Percentiles rank a stretch among this genome's conserved stretches.
These are phyloP conservation scores for Mormyrops attenuatus DNA, from an alignment of 2,797 vertebrate genomes.

Conservation along the genomic window DNA sequence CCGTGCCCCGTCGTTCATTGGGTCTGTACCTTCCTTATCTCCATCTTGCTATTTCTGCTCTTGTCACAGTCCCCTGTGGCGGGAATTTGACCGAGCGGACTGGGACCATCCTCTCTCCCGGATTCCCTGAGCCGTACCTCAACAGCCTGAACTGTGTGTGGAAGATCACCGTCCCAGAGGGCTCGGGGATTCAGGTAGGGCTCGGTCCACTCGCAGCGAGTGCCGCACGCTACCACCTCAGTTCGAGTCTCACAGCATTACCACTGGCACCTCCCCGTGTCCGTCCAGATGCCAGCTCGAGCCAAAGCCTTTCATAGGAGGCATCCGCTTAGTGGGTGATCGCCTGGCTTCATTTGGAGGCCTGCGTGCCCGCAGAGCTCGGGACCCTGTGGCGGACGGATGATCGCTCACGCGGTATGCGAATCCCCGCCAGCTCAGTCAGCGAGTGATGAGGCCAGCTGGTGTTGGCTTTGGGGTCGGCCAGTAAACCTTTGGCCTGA, in stretches of 20 bases:
- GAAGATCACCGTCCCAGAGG: constrained; percentile 94
- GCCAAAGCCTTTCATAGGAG: neutral
- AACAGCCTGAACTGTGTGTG: constrained; percentile 98
- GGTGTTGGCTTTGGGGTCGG: neutral
- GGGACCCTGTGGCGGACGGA: neutral
- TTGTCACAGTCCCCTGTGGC: constrained; percentile 81
- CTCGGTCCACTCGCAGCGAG: neutral
- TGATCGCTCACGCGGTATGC: neutral
- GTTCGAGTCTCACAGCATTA: neutral
- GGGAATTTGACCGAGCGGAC: constrained; percentile 89
- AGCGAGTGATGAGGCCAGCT: neutral
- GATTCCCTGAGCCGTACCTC: constrained; percentile 94
- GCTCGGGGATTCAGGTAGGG: constrained; percentile 91
- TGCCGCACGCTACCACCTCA: neutral
- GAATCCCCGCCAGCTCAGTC: neutral
- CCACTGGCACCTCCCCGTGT: neutral
- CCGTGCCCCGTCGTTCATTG: neutral
- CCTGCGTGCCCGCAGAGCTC: neutral
- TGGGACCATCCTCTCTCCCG: constrained; percentile 91
- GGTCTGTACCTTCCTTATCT: neutral
- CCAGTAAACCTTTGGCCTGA: neutral
- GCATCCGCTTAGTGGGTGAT: neutral
- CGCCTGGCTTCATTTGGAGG: neutral
- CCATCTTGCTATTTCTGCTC: constrained; percentile 24
- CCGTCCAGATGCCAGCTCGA: neutral